Conservation (phyloP, 2,113 vertebrate species). For the Aphyosemion australe region DNA sequence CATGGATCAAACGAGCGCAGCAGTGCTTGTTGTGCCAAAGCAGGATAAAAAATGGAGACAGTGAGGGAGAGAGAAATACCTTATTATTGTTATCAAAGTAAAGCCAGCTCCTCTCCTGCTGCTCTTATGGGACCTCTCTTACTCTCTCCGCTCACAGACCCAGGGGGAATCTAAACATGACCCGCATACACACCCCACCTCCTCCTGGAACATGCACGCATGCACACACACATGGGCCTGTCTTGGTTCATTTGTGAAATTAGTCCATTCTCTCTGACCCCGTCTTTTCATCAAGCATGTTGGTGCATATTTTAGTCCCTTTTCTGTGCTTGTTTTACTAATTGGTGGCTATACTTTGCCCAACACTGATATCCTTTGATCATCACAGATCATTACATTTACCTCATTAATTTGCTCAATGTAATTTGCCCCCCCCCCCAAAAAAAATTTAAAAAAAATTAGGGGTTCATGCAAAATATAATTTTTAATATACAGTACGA, state of each 20-base stretch:
- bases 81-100: constrained; percentile 79
- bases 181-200: constrained; percentile 47
- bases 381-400: constrained; percentile 86
- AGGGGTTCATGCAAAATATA: constrained; percentile 72
- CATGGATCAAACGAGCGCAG: constrained; percentile 69
- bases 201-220: constrained; percentile 46
- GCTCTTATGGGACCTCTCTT: constrained; percentile 69
- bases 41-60: constrained; percentile 34
- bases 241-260: constrained; percentile 78
- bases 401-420: constrained; percentile 83
- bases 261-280: constrained; percentile 81
- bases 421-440: constrained; percentile 51
- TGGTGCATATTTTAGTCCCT: constrained; percentile 81
- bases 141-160: constrained; percentile 56
- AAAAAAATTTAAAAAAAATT: background rate
- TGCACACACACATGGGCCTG: constrained; percentile 34
- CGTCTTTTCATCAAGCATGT: constrained; percentile 81
- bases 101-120: constrained; percentile 67
- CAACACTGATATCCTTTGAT: constrained; percentile 84
- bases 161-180: constrained; percentile 73
- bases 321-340: constrained; percentile 83
- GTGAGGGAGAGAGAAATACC: constrained; percentile 53
- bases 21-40: constrained; percentile 71
- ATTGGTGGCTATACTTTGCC: constrained; percentile 84
- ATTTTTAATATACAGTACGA: constrained; percentile 79